Conservation (phyloP, 30 jellyfish, hydroid and myxozoan species). For the Hydra vulgaris region DNA sequence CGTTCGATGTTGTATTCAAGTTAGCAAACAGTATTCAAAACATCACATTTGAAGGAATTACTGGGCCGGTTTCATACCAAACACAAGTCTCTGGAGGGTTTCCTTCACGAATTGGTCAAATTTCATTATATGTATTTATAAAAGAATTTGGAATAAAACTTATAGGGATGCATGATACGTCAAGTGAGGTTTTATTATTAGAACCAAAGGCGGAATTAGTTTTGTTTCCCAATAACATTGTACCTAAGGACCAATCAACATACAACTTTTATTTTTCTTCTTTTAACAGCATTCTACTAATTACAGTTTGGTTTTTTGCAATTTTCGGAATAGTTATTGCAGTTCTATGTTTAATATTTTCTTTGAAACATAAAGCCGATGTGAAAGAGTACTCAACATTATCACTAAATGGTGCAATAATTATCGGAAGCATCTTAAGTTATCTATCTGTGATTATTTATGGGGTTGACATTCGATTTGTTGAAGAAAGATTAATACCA, state of each 20-base stretch:
- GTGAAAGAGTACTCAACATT: background rate
- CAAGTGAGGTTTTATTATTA: background rate
- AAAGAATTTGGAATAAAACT: background rate
- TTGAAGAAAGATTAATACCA: slow-evolving; percentile 22
- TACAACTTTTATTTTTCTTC: background rate
- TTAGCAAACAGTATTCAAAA: background rate
- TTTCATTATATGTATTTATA: background rate
- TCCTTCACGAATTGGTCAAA: slow-evolving; percentile 22
- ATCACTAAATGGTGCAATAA: slow-evolving; percentile 49
- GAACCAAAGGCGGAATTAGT: background rate
- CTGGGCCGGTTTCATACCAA: slow-evolving; percentile 17
- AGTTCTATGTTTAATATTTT: background rate
- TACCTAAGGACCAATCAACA: slow-evolving; percentile 21
- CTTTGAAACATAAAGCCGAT: background rate
- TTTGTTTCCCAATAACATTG: slow-evolving; percentile 1
- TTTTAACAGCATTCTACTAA: slow-evolving; percentile 17
- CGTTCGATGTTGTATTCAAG: background rate
- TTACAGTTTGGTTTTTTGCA: slow-evolving; percentile 25
- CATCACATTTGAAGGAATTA: slow-evolving; percentile 5
- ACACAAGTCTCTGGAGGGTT: background rate
- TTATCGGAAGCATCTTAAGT: slow-evolving; percentile 61
- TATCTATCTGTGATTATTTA: slow-evolving; percentile 56
- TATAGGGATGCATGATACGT: slow-evolving; percentile 4
- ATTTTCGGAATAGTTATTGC: slow-evolving; percentile 18
- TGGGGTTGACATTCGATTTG: slow-evolving; percentile 74